Evolutionary conservation across 2,888 invertebrate species (phyloP), one percentile per base, ranked within the genome.

Genomic region (Eudemis profundana): DNA sequence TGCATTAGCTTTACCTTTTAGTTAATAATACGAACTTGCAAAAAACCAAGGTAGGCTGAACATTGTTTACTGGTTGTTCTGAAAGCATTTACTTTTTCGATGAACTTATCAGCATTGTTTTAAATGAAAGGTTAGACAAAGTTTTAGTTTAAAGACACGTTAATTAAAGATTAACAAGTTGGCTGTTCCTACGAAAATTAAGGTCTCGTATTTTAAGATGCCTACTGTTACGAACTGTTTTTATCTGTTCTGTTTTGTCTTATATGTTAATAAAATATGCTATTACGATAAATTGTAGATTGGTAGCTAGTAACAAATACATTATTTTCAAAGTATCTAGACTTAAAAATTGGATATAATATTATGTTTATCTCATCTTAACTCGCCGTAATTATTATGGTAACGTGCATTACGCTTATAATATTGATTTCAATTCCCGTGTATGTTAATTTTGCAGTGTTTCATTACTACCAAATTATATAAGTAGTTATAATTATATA

Each of bases 161-260:
- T 56, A 56, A 56, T 63, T 63, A 56, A 4, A 63, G 63, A 49
- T 21, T 15, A 33, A 21, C 40, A 47, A 54, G 38, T 42, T 57
- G 8, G 2, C 4, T 47, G 29, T 47, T 50, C 17, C 40, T 40
- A 27, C 4, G 19, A 36, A 44, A 47, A 21, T 23, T 2, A 49
- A 51, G 51, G 49, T 33, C 49, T 57, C 14, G 33, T 7, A 29
- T 63, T 56, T 47, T 12, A 44, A 14, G 19, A 40, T 62, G 23
- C 23, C 14, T 8, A 7, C 29, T 38, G n/a, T 47, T 49, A 23
- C 47, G n/a, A n/a, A n/a, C n/a, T n/a, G n/a, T n/a, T n/a, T n/a
- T n/a, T n/a, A n/a, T n/a, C n/a, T n/a, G n/a, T n/a, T n/a, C n/a
- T n/a, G n/a, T n/a, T n/a, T n/a, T n/a, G n/a, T n/a, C n/a, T n/a